Base-by-base conservation (phyloP, 2,888 invertebrate species). In the Drosophila melanosoma region DNA sequence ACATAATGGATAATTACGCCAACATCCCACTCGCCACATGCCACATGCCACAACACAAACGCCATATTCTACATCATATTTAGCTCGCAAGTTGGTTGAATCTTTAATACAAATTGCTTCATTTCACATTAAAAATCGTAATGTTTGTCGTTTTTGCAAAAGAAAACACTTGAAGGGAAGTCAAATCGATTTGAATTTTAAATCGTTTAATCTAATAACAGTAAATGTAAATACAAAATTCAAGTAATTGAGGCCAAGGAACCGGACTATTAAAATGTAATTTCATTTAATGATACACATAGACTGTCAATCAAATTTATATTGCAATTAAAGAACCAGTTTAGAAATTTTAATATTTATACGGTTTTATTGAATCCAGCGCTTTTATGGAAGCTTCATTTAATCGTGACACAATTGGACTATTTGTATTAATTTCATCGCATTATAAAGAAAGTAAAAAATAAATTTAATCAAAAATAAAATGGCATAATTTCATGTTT, bases 61-160 rank as follows among this genome's bases (percentile, higher is more conserved):
- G 52, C 60, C 42, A 53, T 49, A 49, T 60, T 15, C 32, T 20
- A 20, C 42, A 42, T 20, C 20, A 20, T 12, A 45, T 38, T 49
- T 45, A 38, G 49, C 17, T 51, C 51, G 17, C 26, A 23, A 23
- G 8, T 40, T 20, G n/a, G 10, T 53, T 60, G 53, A 56, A 56
- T 42, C 40, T 58, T 73, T 59, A 75, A 76, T 79, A 70, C 65
- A 83, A 89, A 89, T 79, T 80, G 76, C 76, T 73, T 57, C 74
- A 73, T 83, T 83, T 83, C 74, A 64, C 74, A 81, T 87, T 69
- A 48, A 68, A 81, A 65, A 75, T 80, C 53, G 51, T 6, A 11
- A 17, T 48, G n/a, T n/a, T 53, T 20, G 12, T 10, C 52, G 17
- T 53, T 8, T 45, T 8, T n/a, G 29, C 29, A 29, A 29, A 40